These are phyloP conservation scores for Odontesthes bonariensis DNA, from an alignment of 2,113 vertebrate genomes.

Conservation along the genomic window DNA sequence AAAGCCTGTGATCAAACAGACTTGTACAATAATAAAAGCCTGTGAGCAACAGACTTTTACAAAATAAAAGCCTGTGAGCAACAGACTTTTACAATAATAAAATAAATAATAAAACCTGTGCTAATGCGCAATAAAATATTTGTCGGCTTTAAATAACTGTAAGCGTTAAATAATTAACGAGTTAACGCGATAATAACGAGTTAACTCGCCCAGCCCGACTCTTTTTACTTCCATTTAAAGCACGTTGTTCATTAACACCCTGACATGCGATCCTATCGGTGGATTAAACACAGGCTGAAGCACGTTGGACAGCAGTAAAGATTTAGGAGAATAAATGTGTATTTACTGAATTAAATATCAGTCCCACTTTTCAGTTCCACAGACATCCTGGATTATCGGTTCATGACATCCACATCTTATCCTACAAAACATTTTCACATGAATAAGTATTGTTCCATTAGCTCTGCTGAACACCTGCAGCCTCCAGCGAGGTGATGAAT, in stretches of 20 bases:
- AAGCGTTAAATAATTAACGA: too few relatives aligned
- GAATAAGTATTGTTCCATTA: constrained; percentile 64
- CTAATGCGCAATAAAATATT: too few relatives aligned
- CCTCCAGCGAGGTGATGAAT: constrained; percentile 42
- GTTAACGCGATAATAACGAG: too few relatives aligned
- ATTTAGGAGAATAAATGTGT: too few relatives aligned
- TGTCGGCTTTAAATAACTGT: too few relatives aligned
- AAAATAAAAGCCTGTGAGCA: too few relatives aligned
- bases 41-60: too few relatives aligned
- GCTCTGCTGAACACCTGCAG: constrained; percentile 56
- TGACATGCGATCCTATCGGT: neutral
- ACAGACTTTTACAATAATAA: too few relatives aligned
- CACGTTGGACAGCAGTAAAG: neutral
- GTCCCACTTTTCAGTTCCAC: neutral
- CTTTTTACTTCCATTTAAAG: neutral
- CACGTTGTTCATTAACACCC: neutral
- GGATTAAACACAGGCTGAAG: constrained; percentile 1
- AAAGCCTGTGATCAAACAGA: too few relatives aligned
- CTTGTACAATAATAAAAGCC: too few relatives aligned
- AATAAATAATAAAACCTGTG: too few relatives aligned
- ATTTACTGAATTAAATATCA: neutral
- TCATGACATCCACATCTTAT: neutral
- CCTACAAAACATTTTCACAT: constrained; percentile 10
- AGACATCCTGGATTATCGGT: neutral
- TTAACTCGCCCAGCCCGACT: too few relatives aligned